Conservation (phyloP, 2,888 invertebrate genomes). For the Agonopterix arenella region DNA sequence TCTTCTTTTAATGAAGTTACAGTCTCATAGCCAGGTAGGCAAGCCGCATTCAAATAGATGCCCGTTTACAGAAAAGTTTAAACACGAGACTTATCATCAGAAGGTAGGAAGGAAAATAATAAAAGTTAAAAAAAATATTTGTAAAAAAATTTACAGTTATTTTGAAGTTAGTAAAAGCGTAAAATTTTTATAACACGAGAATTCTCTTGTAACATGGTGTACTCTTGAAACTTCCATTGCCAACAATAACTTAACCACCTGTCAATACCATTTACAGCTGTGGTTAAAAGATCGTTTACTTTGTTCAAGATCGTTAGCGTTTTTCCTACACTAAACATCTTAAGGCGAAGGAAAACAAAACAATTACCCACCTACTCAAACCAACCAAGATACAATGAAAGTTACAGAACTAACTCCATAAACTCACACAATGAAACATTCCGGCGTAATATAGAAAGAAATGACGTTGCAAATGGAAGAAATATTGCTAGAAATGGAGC, state of each 20-base stretch:
- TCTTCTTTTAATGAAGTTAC: slow-evolving; percentile 64
- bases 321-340: slow-evolving; percentile 18
- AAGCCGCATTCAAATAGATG: slow-evolving; percentile 18
- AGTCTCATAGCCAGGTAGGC: slow-evolving; percentile 39
- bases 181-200: too few relatives aligned
- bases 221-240: slow-evolving; percentile 17
- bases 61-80: too few relatives aligned
- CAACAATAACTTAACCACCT: too few relatives aligned
- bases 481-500: slow-evolving; percentile 49
- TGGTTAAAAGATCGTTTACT: not conserved
- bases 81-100: too few relatives aligned
- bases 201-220: too few relatives aligned
- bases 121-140: too few relatives aligned
- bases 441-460: slow-evolving; percentile 37
- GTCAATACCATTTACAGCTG: too few relatives aligned
- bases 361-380: not conserved
- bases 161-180: too few relatives aligned
- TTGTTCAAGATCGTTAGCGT: slow-evolving; percentile 22
- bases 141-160: too few relatives aligned
- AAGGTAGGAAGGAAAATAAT: slow-evolving; percentile 10
- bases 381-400: not conserved
- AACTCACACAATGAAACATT: slow-evolving; percentile 15
- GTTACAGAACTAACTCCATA: slow-evolving; percentile 2
- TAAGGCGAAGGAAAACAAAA: not conserved
- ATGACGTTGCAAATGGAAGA: slow-evolving; percentile 53